A percentile compares a stretch with the other conserved stretches of the same genome.
phyloP scores from a whole-genome alignment of 2,888 invertebrate genomes.

The Leptinotarsa juncta region DNA sequence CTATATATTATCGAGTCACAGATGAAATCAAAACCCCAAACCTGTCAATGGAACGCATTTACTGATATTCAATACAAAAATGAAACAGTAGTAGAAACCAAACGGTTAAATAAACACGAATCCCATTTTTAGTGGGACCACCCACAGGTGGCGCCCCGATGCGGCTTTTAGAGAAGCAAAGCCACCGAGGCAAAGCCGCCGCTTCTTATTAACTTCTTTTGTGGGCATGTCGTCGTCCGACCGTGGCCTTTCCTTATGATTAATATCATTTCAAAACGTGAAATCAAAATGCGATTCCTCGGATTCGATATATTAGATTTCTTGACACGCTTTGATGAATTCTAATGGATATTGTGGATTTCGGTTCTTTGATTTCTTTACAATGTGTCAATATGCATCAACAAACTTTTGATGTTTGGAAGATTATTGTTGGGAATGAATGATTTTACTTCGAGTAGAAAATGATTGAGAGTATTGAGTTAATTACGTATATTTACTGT shows the following conservation, averaged over 20 bases:
- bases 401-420: not conserved
- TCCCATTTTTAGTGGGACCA: slow-evolving; percentile 43
- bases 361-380: not conserved
- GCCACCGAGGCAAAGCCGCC: slow-evolving; percentile 49
- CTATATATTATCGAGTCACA: too few relatives aligned
- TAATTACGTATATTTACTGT: too few relatives aligned
- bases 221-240: slow-evolving; percentile 53
- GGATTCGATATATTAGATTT: slow-evolving; percentile 33
- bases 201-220: slow-evolving; percentile 58
- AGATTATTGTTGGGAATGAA: not conserved
- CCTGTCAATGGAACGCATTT: not conserved
- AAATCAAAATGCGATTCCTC: slow-evolving; percentile 33
- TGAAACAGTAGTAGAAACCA: slow-evolving; percentile 34
- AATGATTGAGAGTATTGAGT: too few relatives aligned
- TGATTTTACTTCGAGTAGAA: not conserved
- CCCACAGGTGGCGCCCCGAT: slow-evolving; percentile 53
- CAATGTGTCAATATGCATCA: not conserved
- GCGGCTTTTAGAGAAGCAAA: slow-evolving; percentile 41
- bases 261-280: slow-evolving; percentile 51
- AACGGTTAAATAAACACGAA: slow-evolving; percentile 33
- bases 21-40: not conserved
- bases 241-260: slow-evolving; percentile 48
- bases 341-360: slow-evolving; percentile 20
- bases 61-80: not conserved
- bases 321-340: slow-evolving; percentile 30